These are phyloP conservation scores for Indicator maculatus DNA, from an alignment of 2,113 vertebrate genomes.

Conservation along the genomic window DNA sequence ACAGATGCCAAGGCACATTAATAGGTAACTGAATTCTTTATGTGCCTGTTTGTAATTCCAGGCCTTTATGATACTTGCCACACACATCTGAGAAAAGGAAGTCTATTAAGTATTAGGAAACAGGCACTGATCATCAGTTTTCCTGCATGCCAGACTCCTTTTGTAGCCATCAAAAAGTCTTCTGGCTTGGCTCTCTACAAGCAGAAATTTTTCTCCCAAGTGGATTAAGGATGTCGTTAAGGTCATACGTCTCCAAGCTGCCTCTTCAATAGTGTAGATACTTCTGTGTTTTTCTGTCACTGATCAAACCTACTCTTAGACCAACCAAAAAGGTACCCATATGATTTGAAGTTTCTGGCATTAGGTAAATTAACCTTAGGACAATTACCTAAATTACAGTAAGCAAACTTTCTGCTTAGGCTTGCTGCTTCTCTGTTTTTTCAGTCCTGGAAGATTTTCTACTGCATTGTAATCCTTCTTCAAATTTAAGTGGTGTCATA, in stretches of 20 bases:
- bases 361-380: background rate
- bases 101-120: background rate
- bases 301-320: background rate
- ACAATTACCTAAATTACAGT: background rate
- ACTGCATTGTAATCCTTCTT: background rate
- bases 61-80: background rate
- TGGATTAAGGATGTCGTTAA: background rate
- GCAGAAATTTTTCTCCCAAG: background rate
- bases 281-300: background rate
- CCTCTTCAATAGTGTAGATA: background rate
- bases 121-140: background rate
- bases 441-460: background rate
- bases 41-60: background rate
- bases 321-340: background rate
- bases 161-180: background rate
- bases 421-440: background rate
- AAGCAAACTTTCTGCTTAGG: background rate
- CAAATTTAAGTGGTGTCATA: background rate
- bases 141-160: background rate
- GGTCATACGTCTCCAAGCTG: background rate
- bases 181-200: background rate
- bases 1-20: slow-evolving; percentile 6
- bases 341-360: background rate
- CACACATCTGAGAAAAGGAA: background rate
- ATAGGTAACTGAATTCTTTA: slow-evolving; percentile 35